phyloP scores from a whole-genome alignment of 2,797 vertebrate genomes.

The Setipinna tenuifilis region DNA sequence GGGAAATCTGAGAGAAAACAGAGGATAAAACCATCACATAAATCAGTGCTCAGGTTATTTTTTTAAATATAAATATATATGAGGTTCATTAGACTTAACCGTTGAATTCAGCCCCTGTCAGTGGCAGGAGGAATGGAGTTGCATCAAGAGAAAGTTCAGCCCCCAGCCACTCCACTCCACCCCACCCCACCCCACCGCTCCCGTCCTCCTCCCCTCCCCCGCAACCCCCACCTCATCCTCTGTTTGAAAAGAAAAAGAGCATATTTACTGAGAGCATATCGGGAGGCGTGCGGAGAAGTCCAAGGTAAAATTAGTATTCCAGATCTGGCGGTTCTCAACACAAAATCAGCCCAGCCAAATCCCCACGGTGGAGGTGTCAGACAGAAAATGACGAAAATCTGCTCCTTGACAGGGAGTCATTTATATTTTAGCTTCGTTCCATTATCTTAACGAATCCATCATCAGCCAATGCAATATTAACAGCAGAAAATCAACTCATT shows the following conservation, averaged over 20 bases:
- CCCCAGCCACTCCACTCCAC: conserved; percentile 4
- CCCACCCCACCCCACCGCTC: neutral
- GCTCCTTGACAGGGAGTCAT: conserved; percentile 99
- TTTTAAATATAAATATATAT: conserved; percentile 12
- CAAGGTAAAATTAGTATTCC: conserved; percentile 84
- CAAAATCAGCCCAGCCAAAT: conserved; percentile 82
- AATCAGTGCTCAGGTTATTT: neutral
- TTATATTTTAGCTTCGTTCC: conserved; percentile 99
- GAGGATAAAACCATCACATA: conserved; percentile 18
- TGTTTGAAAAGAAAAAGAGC: conserved; percentile 42
- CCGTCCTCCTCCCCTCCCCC: neutral
- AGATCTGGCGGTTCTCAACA: conserved; percentile 83
- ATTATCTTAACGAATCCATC: conserved; percentile 99
- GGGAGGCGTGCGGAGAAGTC: conserved; percentile 63
- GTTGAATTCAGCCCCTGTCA: neutral
- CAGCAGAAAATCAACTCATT: conserved; percentile 99
- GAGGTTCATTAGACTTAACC: neutral
- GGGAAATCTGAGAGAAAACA: conserved; percentile 26
- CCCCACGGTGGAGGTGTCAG: conserved; percentile 88
- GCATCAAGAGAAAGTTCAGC: conserved; percentile 20
- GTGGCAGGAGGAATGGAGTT: conserved; percentile 4
- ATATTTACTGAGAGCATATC: conserved; percentile 46
- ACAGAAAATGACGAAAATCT: conserved; percentile 99
- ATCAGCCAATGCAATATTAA: conserved; percentile 99
- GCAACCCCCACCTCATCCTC: neutral